Percentiles rank a stretch among this genome's conserved stretches.
Conservation (phyloP, 2,797 vertebrate genomes). For the Eospalax fontanierii region DNA sequence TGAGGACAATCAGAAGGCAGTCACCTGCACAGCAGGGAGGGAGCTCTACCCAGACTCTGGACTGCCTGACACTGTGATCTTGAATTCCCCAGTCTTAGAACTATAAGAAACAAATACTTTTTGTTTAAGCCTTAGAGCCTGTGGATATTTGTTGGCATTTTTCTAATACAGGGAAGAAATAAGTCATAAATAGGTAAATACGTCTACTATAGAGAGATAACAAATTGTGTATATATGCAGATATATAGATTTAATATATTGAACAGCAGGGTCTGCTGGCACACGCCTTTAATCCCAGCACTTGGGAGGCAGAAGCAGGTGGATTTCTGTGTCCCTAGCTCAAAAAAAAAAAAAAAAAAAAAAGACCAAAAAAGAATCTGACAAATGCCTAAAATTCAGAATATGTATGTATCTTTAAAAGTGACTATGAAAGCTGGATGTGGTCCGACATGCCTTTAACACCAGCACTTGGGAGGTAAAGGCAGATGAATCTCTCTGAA, state of each 20-base stretch:
- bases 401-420: background rate
- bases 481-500: no score
- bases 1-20: background rate
- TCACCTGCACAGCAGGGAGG: background rate
- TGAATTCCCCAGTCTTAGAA: background rate
- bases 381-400: background rate
- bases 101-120: background rate
- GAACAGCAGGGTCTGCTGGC: no score
- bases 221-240: no score
- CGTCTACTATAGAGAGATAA: background rate
- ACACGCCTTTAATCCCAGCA: no score
- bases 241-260: no score
- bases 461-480: no score
- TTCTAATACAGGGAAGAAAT: background rate
- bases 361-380: background rate
- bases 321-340: no score
- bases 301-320: no score
- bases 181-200: conserved; percentile 5
- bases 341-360: no score
- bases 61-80: background rate
- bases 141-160: background rate
- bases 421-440: no score
- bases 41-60: background rate
- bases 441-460: no score
- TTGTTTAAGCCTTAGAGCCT: background rate